Conservation (phyloP, 92 coral and sea anemone genomes). For the Nematostella vectensis region DNA sequence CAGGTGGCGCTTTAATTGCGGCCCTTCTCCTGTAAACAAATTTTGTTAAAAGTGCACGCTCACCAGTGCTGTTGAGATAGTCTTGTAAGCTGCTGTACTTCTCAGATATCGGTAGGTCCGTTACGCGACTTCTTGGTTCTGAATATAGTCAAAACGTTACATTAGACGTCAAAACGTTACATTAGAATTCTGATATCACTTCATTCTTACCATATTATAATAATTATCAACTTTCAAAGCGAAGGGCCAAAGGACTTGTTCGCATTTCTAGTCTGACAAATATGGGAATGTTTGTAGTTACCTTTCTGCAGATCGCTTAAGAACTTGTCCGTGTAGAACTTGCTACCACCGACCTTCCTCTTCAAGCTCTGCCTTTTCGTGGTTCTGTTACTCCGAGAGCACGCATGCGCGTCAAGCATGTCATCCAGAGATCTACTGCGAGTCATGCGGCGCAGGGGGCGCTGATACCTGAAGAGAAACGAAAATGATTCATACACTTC, state of each 20-base stretch:
- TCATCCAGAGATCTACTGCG: slow-evolving; percentile 93
- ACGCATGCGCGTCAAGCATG: slow-evolving; percentile 42
- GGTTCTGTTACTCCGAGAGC: slow-evolving; percentile 22
- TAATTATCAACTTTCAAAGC: too few relatives aligned
- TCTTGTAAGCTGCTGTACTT: slow-evolving; percentile 56
- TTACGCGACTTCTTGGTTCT: slow-evolving; percentile 45
- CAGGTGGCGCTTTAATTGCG: too few relatives aligned
- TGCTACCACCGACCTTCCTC: slow-evolving; percentile 76
- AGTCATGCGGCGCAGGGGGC: slow-evolving; percentile 55
- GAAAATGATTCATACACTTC: too few relatives aligned
- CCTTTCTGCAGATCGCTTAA: slow-evolving; percentile 54
- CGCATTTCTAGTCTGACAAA: too few relatives aligned
- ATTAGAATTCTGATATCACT: not conserved
- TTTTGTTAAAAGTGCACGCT: too few relatives aligned
- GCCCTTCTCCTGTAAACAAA: too few relatives aligned
- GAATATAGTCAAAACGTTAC: not conserved
- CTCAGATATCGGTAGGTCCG: slow-evolving; percentile 51
- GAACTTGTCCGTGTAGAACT: slow-evolving; percentile 74
- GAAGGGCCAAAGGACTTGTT: too few relatives aligned
- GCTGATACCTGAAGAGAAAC: too few relatives aligned
- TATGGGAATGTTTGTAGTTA: too few relatives aligned
- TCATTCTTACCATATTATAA: too few relatives aligned
- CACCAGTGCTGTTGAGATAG: slow-evolving; percentile 56
- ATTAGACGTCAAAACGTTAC: not conserved
- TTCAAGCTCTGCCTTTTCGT: slow-evolving; percentile 35